Evolutionary conservation across 2,113 vertebrate genomes (phyloP).

Genomic region (Carassius gibelio): DNA sequence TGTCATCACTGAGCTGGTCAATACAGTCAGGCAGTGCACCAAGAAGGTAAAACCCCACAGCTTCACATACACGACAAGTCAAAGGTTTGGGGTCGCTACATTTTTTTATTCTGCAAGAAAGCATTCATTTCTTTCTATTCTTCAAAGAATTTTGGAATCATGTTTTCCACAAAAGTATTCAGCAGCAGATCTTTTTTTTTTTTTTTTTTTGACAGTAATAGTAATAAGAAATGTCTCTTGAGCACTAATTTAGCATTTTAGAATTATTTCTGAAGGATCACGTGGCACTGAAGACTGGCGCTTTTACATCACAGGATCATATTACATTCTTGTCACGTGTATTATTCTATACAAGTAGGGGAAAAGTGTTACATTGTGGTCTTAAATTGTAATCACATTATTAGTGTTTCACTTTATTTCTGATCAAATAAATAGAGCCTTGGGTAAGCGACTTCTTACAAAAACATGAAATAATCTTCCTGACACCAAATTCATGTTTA

Average conservation of each 20-base stretch:
- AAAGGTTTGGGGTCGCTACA: not conserved
- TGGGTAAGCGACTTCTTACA: not conserved
- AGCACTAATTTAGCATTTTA: not conserved
- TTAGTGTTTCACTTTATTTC: not conserved
- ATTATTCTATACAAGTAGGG: not conserved
- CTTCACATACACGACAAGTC: not conserved
- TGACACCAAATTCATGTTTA: not conserved
- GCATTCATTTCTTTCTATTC: not conserved
- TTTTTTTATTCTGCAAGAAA: not conserved
- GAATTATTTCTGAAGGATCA: not conserved
- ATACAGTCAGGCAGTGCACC: constrained; percentile 95
- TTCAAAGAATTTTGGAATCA: not conserved
- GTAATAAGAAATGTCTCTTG: not conserved
- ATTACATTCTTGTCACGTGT: too few species aligned
- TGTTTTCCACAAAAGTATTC: not conserved
- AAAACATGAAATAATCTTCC: not conserved
- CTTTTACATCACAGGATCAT: not conserved
- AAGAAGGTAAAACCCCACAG: constrained; percentile 76
- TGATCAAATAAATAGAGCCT: not conserved
- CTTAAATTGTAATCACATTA: not conserved
- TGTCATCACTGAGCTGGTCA: constrained; percentile 96
- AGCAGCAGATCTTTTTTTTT: not conserved
- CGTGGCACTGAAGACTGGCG: not conserved
- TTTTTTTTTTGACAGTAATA: not conserved
- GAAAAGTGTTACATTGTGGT: not conserved